These are phyloP conservation scores for Enteromius treurensis DNA, from an alignment of 2,797 vertebrate genomes.

Conservation along the genomic window DNA sequence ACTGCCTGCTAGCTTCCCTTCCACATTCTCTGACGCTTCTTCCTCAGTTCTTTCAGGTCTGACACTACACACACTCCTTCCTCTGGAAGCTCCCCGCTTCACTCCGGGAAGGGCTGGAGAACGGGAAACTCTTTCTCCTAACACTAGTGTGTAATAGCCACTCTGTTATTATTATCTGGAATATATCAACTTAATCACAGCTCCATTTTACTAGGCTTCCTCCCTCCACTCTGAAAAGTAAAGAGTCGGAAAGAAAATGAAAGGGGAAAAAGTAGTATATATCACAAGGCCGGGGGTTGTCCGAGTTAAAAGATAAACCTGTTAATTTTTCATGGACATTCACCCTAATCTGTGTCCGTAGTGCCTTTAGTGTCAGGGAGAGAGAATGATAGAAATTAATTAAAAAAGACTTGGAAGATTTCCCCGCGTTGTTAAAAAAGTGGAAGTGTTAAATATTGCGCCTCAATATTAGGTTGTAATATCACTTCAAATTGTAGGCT, in stretches of 20 bases:
- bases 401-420: constrained; percentile 62
- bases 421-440: constrained; percentile 54
- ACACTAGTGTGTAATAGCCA: constrained; percentile 71
- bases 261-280: constrained; percentile 62
- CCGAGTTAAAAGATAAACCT: constrained; percentile 79
- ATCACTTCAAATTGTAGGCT: constrained; percentile 56
- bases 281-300: constrained; percentile 74
- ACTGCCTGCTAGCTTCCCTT: constrained; percentile 17
- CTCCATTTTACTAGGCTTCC: constrained; percentile 71
- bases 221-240: constrained; percentile 71
- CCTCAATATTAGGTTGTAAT: constrained; percentile 53
- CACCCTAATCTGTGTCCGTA: constrained; percentile 77
- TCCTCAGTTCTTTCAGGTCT: constrained; percentile 19
- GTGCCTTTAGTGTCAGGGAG: constrained; percentile 72
- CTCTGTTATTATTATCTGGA: constrained; percentile 78
- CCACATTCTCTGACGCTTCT: constrained; percentile 1
- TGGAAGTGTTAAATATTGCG: constrained; percentile 57
- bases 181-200: constrained; percentile 81
- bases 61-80: constrained; percentile 41
- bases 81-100: constrained; percentile 16
- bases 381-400: constrained; percentile 63
- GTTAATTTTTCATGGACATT: constrained; percentile 81
- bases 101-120: constrained; percentile 29
- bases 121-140: constrained; percentile 60
- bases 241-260: constrained; percentile 76